Evolutionary conservation across 2,797 vertebrate species (phyloP).

Genomic region (Poeciliopsis infans): DNA sequence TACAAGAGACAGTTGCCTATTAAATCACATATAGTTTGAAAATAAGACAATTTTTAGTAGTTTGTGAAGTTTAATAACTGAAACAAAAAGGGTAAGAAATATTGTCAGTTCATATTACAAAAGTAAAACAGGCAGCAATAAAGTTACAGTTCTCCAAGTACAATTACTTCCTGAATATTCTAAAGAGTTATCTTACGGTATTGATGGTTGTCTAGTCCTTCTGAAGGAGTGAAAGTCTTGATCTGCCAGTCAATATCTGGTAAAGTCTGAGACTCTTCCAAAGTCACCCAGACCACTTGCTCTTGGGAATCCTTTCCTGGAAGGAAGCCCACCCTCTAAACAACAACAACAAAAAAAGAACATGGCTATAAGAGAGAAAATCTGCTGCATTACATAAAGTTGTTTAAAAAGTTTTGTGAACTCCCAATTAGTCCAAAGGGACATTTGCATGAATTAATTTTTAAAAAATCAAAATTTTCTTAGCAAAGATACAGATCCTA

Average conservation of each 20-base stretch:
- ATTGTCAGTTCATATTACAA: background rate
- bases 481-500: conserved; percentile 65
- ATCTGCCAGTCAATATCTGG: conserved; percentile 88
- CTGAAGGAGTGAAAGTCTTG: conserved; percentile 84
- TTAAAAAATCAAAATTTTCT: background rate
- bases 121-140: background rate
- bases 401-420: background rate
- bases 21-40: background rate
- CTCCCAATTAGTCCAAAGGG: background rate
- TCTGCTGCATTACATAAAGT: background rate
- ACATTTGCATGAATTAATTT: background rate
- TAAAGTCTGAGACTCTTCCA: conserved; percentile 84
- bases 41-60: background rate
- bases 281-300: conserved; percentile 86
- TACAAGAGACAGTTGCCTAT: background rate
- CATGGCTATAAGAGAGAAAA: background rate
- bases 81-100: background rate
- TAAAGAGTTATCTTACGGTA: conserved; percentile 81
- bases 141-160: background rate
- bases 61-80: background rate
- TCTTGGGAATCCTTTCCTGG: conserved; percentile 80
- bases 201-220: conserved; percentile 87
- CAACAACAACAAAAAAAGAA: conserved; percentile 11
- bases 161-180: background rate
- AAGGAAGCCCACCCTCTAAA: conserved; percentile 91